Percentiles rank a stretch among this genome's conserved stretches.
Evolutionary conservation across 2,113 vertebrate species (phyloP).

Genomic region (Nesoenas mayeri): DNA sequence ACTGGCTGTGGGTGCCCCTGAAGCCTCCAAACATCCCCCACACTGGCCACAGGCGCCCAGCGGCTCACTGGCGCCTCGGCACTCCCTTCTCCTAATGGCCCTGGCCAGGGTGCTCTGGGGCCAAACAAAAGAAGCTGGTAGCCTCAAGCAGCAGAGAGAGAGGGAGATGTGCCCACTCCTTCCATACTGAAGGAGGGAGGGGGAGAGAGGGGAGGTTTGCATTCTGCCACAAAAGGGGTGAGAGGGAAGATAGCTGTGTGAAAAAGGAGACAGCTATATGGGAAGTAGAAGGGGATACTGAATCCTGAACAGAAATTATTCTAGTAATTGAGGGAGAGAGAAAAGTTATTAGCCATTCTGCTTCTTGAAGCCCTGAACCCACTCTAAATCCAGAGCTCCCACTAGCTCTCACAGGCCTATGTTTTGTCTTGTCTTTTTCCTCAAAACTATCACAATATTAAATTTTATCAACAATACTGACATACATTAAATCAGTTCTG

Average conservation of each 20-base stretch:
- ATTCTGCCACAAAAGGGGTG: too few relatives aligned
- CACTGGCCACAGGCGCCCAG: too few relatives aligned
- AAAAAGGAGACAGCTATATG: background rate
- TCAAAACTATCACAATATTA: background rate
- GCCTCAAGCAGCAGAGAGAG: too few relatives aligned
- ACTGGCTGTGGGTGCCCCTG: too few relatives aligned
- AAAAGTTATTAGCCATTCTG: background rate
- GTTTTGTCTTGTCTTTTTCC: background rate
- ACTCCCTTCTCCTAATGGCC: too few relatives aligned
- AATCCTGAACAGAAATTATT: background rate
- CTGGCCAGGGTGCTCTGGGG: too few relatives aligned
- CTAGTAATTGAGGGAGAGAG: background rate
- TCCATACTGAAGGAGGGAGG: too few relatives aligned
- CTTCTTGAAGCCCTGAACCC: background rate
- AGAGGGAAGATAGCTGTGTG: background rate
- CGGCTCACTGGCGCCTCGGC: too few relatives aligned
- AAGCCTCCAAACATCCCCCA: too few relatives aligned
- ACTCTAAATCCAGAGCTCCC: background rate
- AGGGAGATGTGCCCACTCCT: too few relatives aligned
- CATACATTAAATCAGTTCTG: background rate
- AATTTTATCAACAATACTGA: background rate
- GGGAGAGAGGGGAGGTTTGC: too few relatives aligned
- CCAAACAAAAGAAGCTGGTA: too few relatives aligned
- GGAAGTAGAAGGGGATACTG: background rate
- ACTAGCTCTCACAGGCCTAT: background rate